Conservation (phyloP, 2,888 invertebrate genomes). For the Drosophila pegasa region DNA sequence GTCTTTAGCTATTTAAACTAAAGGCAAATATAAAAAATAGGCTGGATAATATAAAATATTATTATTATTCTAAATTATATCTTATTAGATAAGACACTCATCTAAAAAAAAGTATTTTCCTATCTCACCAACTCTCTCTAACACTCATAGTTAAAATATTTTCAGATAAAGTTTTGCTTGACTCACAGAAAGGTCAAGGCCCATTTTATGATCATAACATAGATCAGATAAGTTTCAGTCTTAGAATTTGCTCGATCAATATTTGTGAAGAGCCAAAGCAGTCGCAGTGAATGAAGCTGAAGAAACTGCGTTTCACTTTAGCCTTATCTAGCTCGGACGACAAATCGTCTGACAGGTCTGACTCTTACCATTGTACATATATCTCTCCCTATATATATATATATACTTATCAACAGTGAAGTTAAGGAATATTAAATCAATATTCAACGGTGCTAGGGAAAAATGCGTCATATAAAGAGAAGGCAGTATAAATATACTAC, state of each 20-base stretch:
- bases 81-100: no score
- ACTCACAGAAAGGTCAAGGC: not conserved
- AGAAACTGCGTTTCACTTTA: constrained; percentile 15
- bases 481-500: constrained; percentile 10
- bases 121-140: not conserved
- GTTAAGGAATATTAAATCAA: constrained; percentile 73
- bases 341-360: constrained; percentile 63
- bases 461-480: constrained; percentile 63
- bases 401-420: constrained; percentile 44
- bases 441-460: constrained; percentile 75
- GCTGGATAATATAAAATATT: no score
- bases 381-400: constrained; percentile 1
- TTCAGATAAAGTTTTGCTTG: not conserved
- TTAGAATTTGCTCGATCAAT: constrained; percentile 30
- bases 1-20: no score
- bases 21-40: no score
- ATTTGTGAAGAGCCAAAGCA: constrained; percentile 32
- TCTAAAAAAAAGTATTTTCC: no score
- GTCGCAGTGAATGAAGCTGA: constrained; percentile 30
- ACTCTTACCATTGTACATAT: no score
- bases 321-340: constrained; percentile 65
- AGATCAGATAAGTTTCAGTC: constrained; percentile 10
- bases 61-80: no score
- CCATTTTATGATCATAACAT: constrained; percentile 1
- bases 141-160: no score